These are phyloP conservation scores for Lophius americanus DNA, from an alignment of 2,797 vertebrate genomes.

Conservation along the genomic window DNA sequence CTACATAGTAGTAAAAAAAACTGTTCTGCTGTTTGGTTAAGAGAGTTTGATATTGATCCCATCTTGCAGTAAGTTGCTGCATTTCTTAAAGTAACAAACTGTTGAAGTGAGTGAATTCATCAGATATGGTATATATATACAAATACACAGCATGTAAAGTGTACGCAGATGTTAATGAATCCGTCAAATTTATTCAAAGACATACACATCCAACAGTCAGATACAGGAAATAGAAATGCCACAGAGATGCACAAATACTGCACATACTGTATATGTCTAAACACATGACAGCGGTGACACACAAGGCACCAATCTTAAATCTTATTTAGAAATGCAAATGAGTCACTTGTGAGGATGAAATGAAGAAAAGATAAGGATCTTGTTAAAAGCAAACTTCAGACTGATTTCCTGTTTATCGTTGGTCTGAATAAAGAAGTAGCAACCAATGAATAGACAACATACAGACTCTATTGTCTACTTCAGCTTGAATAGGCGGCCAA, in stretches of 20 bases:
- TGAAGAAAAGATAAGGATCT: slow-evolving; percentile 37
- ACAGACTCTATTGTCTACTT: slow-evolving; percentile 13
- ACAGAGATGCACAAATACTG: not conserved
- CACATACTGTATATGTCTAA: not conserved
- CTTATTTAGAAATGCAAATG: slow-evolving; percentile 41
- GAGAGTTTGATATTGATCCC: no score
- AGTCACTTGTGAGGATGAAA: slow-evolving; percentile 35
- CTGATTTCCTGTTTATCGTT: slow-evolving; percentile 55
- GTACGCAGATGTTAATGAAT: slow-evolving; percentile 3
- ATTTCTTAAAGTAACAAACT: no score
- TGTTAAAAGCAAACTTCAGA: slow-evolving; percentile 26
- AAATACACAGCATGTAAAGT: not conserved
- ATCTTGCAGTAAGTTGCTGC: no score
- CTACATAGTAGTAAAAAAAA: no score
- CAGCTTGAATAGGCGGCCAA: slow-evolving; percentile 19
- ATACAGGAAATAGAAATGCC: not conserved
- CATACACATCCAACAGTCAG: not conserved
- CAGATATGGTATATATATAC: not conserved
- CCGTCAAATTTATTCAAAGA: not conserved
- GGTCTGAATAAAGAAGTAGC: slow-evolving; percentile 48
- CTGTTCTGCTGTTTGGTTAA: no score
- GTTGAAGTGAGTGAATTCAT: no score
- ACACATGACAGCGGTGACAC: not conserved
- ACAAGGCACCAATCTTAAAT: slow-evolving; percentile 16
- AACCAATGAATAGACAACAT: slow-evolving; percentile 38